Percentiles rank a stretch among this genome's conserved stretches.
Conservation (phyloP, 1,140 invertebrate genomes). For the Trichonephila clavipes region DNA sequence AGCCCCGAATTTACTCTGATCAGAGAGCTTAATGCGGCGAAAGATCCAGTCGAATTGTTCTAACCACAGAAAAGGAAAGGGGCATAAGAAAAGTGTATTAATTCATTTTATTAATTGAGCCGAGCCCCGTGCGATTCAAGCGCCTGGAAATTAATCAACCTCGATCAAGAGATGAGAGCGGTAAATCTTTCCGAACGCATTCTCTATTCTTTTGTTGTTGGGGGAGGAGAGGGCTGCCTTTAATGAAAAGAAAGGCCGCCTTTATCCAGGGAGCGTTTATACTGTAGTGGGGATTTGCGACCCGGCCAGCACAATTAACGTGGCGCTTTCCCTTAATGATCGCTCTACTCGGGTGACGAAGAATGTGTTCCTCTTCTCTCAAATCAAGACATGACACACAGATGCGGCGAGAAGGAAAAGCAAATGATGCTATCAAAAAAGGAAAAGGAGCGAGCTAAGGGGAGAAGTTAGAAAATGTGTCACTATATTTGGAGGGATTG, state of each 20-base stretch:
- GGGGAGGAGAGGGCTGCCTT: constrained; percentile 35
- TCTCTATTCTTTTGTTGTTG: constrained; percentile 61
- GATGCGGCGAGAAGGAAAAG: constrained; percentile 52
- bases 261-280: constrained; percentile 66
- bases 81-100: constrained; percentile 73
- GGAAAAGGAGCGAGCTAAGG: not conserved
- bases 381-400: constrained; percentile 73
- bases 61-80: constrained; percentile 42
- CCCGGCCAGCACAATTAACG: constrained; percentile 67
- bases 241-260: constrained; percentile 74
- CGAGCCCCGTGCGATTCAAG: constrained; percentile 56
- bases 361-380: constrained; percentile 51
- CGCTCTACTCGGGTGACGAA: constrained; percentile 49
- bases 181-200: constrained; percentile 69
- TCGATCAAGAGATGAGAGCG: constrained; percentile 71
- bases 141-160: constrained; percentile 71
- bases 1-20: constrained; percentile 50
- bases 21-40: constrained; percentile 48
- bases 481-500: not conserved
- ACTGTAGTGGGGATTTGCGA: constrained; percentile 61
- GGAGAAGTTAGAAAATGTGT: constrained; percentile 25
- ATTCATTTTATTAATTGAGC: constrained; percentile 76
- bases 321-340: constrained; percentile 68
- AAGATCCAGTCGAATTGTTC: constrained; percentile 38
- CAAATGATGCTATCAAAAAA: constrained; percentile 70